Evolutionary conservation across 2,888 invertebrate species (phyloP).

Genomic region (Coecobrya sp.): DNA sequence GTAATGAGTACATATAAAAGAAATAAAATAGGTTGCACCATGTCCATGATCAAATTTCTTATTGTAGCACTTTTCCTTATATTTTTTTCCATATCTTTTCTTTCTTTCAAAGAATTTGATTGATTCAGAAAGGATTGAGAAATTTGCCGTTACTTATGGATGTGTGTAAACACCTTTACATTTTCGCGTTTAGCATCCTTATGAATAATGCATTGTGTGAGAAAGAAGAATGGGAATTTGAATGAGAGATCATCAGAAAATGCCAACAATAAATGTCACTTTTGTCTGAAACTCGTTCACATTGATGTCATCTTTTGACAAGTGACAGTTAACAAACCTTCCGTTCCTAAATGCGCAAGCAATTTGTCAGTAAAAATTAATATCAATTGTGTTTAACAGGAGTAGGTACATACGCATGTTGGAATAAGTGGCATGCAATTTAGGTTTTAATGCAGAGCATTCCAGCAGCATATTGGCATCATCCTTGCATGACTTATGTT

Average conservation of each 20-base stretch:
- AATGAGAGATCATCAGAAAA: background rate
- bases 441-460: too few relatives aligned
- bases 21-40: background rate
- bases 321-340: slow-evolving; percentile 15
- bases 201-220: slow-evolving; percentile 20
- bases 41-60: slow-evolving; percentile 34
- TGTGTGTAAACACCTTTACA: background rate
- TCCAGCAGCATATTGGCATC: too few relatives aligned
- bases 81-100: background rate
- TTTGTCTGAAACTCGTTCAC: background rate
- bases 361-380: background rate
- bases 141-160: too few relatives aligned
- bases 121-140: slow-evolving; percentile 52
- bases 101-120: slow-evolving; percentile 13
- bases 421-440: too few relatives aligned
- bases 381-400: background rate
- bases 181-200: background rate
- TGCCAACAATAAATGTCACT: slow-evolving; percentile 56
- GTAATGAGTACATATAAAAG: background rate
- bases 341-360: background rate
- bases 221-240: background rate
- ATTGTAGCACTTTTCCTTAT: background rate
- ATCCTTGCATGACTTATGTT: too few relatives aligned
- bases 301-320: slow-evolving; percentile 61
- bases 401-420: too few relatives aligned